Base-by-base conservation (phyloP, 1,140 invertebrate genomes). In the Batillaria attramentaria region DNA sequence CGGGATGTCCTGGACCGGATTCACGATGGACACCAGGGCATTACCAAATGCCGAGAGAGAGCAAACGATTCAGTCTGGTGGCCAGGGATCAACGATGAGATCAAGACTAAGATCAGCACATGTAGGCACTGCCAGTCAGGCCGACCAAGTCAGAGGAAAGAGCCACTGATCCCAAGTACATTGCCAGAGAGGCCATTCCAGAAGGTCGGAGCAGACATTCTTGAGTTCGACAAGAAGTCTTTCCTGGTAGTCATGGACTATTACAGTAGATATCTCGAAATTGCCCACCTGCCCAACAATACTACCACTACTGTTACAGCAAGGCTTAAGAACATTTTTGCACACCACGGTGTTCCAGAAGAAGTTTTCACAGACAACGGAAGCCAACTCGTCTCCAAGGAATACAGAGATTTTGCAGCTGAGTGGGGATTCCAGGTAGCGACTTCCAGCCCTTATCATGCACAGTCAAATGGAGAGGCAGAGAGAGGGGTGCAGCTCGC, bases 311-410 rank as follows among this genome's bases (percentile, higher is more conserved):
- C n/a, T 3, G 62, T 65, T 1, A 3, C 37, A 18, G 62, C 31
- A 65, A 33, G 62, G 16, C n/a, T 65, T 31, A 65, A 60, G 57
- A n/a, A n/a, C 57, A n/a, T 6, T 1, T 18, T n/a, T 28, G 70
- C 77, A 28, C 39, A 78, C 28, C 69, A 79, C 31, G 92, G 91
- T 16, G 81, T 92, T 57, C 91, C 91, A 10, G 73, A 88, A 37
- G 16, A 31, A 1, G 2, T 62, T 16, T 20, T 39, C 28, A 60
- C 54, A n/a, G 68, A 70, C 68, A 70, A 70, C n/a, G 31, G 68
- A 1, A 39, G 31, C 16, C 74, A 62, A 13, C 39, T 62, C 33
- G 28, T 24, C 8, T 35, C 46, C 1, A 42, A 24, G 1, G 20
- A 60, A 65, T 42, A 62, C 74, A 10, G 4, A 31, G 31, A 42